Evolutionary conservation across 2,888 invertebrate species (phyloP).

Genomic region (Quadriops clusia): DNA sequence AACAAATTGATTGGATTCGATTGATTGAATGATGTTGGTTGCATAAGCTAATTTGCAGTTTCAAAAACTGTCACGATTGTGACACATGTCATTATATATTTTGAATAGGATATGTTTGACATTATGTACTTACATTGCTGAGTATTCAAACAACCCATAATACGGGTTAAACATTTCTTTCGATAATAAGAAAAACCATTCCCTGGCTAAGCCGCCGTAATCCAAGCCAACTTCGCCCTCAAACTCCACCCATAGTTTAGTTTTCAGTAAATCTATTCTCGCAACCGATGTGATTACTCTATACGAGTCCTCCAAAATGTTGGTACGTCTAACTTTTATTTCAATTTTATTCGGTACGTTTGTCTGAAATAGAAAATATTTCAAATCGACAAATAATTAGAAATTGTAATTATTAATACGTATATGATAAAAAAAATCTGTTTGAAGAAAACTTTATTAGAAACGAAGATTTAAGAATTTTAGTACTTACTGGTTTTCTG

Average conservation of each 20-base stretch:
- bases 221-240: conserved; percentile 94
- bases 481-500: conserved; percentile 71
- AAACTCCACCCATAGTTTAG: conserved; percentile 98
- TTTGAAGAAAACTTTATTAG: not conserved
- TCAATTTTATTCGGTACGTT: conserved; percentile 98
- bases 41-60: no score
- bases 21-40: no score
- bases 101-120: no score
- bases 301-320: conserved; percentile 95
- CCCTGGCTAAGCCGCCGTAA: conserved; percentile 92
- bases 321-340: conserved; percentile 81
- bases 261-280: conserved; percentile 84
- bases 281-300: conserved; percentile 86
- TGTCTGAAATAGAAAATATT: conserved; percentile 59
- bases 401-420: not conserved
- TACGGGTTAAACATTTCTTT: conserved; percentile 99
- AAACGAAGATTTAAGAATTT: conserved; percentile 6
- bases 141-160: conserved; percentile 98
- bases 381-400: no score
- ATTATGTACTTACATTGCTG: conserved; percentile 73
- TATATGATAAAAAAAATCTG: not conserved
- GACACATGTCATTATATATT: no score
- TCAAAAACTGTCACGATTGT: no score
- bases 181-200: conserved; percentile 97
- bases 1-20: conserved; percentile 8